Evolutionary conservation across 2,113 vertebrate genomes (phyloP).

Genomic region (Lampris megalopsis): DNA sequence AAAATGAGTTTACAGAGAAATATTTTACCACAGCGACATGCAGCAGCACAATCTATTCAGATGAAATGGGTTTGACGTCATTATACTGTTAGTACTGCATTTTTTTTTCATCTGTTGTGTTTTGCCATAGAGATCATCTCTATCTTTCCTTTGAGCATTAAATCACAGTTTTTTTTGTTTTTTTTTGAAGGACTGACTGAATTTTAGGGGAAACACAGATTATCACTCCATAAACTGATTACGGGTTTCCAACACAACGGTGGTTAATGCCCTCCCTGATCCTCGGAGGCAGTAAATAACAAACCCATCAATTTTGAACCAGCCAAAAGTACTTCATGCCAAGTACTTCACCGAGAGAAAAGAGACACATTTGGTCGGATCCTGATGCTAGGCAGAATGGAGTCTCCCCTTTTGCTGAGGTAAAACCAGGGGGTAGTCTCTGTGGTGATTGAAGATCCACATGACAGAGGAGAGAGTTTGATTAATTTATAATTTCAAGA

Average conservation of each 20-base stretch:
- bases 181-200: background rate
- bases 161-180: background rate
- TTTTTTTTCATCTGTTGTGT: background rate
- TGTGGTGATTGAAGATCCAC: background rate
- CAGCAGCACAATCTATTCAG: background rate
- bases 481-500: conserved; percentile 58
- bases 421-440: background rate
- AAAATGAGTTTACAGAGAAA: conserved; percentile 2
- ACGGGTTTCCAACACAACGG: background rate
- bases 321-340: background rate
- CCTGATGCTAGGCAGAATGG: background rate
- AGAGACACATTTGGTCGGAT: background rate
- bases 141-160: background rate
- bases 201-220: background rate
- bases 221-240: background rate
- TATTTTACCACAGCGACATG: background rate
- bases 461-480: conserved; percentile 25
- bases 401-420: too few species aligned
- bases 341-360: background rate
- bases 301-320: background rate
- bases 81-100: background rate
- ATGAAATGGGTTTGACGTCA: too few species aligned
- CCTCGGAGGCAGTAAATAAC: background rate
- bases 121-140: background rate
- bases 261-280: conserved; percentile 10